Percentiles rank a stretch among this genome's conserved stretches.
Conservation (phyloP, 2,113 vertebrate genomes). For the Callipepla californica region DNA sequence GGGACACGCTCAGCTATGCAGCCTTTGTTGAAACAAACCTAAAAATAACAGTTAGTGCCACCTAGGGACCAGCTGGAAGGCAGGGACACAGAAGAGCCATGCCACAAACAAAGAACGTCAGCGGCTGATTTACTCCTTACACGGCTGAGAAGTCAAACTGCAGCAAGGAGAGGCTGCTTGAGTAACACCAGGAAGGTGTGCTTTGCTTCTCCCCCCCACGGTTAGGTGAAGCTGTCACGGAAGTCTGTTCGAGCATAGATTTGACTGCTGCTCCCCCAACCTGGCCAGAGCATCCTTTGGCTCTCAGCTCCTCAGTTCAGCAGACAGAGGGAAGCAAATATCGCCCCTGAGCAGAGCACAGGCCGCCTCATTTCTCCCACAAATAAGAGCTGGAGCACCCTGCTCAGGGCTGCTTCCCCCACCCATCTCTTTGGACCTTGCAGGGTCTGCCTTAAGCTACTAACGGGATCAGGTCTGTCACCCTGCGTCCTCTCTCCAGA, state of each 20-base stretch:
- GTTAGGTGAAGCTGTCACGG: not conserved
- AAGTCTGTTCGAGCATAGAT: not conserved
- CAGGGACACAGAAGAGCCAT: not conserved
- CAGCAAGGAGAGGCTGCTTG: not conserved
- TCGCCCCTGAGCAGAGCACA: not conserved
- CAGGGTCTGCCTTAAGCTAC: not conserved
- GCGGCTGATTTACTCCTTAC: not conserved
- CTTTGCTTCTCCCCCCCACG: not conserved
- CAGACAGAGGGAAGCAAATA: not conserved
- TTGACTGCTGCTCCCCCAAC: rapidly evolving
- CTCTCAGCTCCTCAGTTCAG: not conserved
- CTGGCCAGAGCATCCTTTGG: not conserved
- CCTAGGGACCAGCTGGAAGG: not conserved
- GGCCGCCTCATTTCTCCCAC: not conserved
- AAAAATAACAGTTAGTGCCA: slow-evolving; percentile 41
- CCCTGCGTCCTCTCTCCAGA: not conserved
- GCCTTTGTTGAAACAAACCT: slow-evolving; percentile 26
- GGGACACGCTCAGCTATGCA: slow-evolving; percentile 19
- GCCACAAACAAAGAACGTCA: not conserved
- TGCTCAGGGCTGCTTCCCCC: not conserved
- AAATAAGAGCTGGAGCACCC: not conserved
- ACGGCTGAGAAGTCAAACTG: not conserved
- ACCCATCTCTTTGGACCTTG: not conserved
- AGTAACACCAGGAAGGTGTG: not conserved
- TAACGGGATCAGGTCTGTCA: not conserved